Evolutionary conservation across 2,797 vertebrate genomes (phyloP), one percentile per base, ranked within the genome.

Genomic region (Valencia hispanica): DNA sequence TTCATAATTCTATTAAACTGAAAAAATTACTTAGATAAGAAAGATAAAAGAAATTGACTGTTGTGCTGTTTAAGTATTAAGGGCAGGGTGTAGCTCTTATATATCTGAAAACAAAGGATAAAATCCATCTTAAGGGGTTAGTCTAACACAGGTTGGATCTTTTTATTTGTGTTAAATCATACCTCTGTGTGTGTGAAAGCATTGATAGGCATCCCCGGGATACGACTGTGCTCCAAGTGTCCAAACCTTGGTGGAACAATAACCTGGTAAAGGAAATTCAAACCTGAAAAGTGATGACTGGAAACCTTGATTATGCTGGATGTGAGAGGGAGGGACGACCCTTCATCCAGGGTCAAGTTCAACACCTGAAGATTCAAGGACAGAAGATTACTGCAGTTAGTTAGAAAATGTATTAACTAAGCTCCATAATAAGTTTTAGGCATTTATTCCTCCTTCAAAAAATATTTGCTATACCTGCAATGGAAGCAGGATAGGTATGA

Each of bases 121-220:
- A 71, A 63, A 11, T 27, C 22, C 32, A 61, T 34, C 9, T 76
- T 50, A 5, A 61, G 14, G 6, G 11, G 55, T 50, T 4, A 25
- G 11, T 43, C n/a, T 8, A 36, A 39, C 4, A 32, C 2, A 73
- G 1, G 12, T 41, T 74, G 27, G 22, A 43, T 66, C 7, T 53
- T 18, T 53, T 69, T 70, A 53, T 25, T 3, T 69, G 43, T 27
- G 14, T 10, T 51, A 7, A 59, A 45, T 81, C 81, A 48, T 70
- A 98, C 97, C 96, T 98, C 96, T 73, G 96, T 96, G 83, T 93
- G 96, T 48, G 94, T 97, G 93, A 99, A 98, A 47, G 91, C 94
- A 4, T 89, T 91, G 81, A 97, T 93, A 36, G 94, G 94, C 79
- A 95, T 90, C 83, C 95, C 96, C 36, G 96, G 96, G 84, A 95